Conservation (phyloP, 1,140 invertebrate species). For the Diachasmimorpha longicaudata region DNA sequence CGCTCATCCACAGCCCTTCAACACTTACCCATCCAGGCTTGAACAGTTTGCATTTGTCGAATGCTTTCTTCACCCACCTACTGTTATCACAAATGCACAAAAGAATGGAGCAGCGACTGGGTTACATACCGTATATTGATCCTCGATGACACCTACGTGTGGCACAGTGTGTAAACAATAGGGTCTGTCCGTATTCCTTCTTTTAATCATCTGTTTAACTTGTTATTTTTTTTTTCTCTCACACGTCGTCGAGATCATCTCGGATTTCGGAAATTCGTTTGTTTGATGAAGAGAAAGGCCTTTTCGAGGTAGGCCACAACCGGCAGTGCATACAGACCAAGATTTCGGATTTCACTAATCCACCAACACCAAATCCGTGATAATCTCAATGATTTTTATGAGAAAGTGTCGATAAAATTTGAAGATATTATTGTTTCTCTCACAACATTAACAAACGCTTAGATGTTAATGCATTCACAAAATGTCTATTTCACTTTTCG, state of each 20-base stretch:
- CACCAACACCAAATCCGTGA: slow-evolving; percentile 18
- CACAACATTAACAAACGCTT: neutral
- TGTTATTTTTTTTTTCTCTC: neutral
- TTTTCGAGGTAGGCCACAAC: slow-evolving; percentile 40
- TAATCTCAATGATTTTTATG: neutral
- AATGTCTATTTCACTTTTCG: slow-evolving; percentile 36
- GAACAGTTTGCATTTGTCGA: neutral
- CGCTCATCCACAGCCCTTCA: slow-evolving; percentile 20
- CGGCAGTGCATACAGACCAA: slow-evolving; percentile 39
- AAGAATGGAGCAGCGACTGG: neutral
- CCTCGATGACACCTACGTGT: neutral
- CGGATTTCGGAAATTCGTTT: slow-evolving; percentile 13
- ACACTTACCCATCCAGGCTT: slow-evolving; percentile 5
- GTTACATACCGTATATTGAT: neutral
- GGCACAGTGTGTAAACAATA: neutral
- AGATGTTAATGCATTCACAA: slow-evolving; percentile 6
- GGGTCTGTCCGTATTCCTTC: neutral
- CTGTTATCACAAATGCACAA: neutral
- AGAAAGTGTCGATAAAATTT: slow-evolving; percentile 12
- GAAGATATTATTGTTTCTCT: neutral
- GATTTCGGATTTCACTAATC: slow-evolving; percentile 27
- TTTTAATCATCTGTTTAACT: neutral
- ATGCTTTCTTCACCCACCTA: neutral
- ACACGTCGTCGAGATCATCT: neutral
- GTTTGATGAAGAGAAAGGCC: slow-evolving; percentile 33